Evolutionary conservation across 2,888 invertebrate genomes (phyloP).

Genomic region (Diaphora mendica): DNA sequence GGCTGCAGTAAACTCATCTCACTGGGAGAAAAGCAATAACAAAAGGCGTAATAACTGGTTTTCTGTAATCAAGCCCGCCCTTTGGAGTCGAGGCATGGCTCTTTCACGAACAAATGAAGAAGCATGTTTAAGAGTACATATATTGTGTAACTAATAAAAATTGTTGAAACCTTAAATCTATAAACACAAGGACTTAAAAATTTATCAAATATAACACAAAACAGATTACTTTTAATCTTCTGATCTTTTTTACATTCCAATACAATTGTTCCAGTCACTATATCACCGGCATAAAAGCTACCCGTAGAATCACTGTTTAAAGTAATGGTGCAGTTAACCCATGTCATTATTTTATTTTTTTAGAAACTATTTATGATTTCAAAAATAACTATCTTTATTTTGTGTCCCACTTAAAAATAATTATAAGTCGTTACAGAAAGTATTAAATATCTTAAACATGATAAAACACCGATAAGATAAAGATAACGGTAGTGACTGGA

Average conservation of each 20-base stretch:
- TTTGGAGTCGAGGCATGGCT: background rate
- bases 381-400: conserved; percentile 22
- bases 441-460: conserved; percentile 29
- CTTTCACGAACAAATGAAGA: no score
- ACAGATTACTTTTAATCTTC: conserved; percentile 67
- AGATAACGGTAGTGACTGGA: conserved; percentile 44
- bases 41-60: background rate
- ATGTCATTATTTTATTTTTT: conserved; percentile 60
- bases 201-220: conserved; percentile 4
- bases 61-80: background rate
- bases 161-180: background rate
- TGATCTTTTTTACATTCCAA: conserved; percentile 68
- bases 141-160: background rate
- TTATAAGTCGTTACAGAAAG: conserved; percentile 18
- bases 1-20: background rate
- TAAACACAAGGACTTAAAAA: background rate
- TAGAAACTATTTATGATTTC: background rate
- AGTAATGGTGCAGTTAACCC: conserved; percentile 66
- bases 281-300: conserved; percentile 74
- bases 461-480: conserved; percentile 41
- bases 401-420: conserved; percentile 26
- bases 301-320: conserved; percentile 73
- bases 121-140: background rate
- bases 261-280: conserved; percentile 75
- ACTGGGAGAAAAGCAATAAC: background rate